Percentiles rank a stretch among this genome's conserved stretches.
Conservation (phyloP, 2,888 invertebrate genomes). For the Sepioteuthis lessoniana region DNA sequence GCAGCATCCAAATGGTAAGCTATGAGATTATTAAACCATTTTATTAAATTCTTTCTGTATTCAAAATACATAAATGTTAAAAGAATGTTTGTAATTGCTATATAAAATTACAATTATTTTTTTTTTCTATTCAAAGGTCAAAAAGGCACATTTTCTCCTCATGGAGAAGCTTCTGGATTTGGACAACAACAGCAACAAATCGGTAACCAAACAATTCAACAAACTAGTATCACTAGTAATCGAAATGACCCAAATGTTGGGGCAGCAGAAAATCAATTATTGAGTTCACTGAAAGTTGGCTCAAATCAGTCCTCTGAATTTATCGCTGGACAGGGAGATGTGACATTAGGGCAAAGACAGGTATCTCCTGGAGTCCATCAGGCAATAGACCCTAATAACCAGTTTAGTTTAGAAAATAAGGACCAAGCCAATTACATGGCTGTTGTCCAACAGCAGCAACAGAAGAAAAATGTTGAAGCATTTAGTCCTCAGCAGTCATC, state of each 20-base stretch:
- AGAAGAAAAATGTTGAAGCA: slow-evolving; percentile 36
- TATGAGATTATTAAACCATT: background rate
- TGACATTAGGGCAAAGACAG: background rate
- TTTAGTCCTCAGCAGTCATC: slow-evolving; percentile 36
- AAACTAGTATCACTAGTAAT: background rate
- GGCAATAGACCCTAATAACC: slow-evolving; percentile 6
- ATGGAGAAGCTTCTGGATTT: background rate
- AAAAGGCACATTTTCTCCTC: background rate
- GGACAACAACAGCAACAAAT: slow-evolving; percentile 8
- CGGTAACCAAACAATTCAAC: slow-evolving; percentile 25
- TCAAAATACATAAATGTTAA: background rate
- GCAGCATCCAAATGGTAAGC: slow-evolving; percentile 46
- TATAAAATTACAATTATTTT: no score
- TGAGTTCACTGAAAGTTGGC: slow-evolving; percentile 25
- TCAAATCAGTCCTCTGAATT: slow-evolving; percentile 26
- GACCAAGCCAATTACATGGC: slow-evolving; percentile 15
- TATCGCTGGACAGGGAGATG: background rate
- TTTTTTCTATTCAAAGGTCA: background rate
- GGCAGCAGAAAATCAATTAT: slow-evolving; percentile 15
- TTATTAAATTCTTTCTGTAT: background rate
- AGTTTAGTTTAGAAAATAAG: slow-evolving; percentile 35
- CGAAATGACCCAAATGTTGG: background rate
- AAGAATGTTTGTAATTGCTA: no score
- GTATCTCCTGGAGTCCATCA: background rate
- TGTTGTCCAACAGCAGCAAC: slow-evolving; percentile 10